A percentile compares a stretch with the other conserved stretches of the same genome.
phyloP scores from a whole-genome alignment of 2,113 vertebrate species.

The Coryphaenoides rupestris region DNA sequence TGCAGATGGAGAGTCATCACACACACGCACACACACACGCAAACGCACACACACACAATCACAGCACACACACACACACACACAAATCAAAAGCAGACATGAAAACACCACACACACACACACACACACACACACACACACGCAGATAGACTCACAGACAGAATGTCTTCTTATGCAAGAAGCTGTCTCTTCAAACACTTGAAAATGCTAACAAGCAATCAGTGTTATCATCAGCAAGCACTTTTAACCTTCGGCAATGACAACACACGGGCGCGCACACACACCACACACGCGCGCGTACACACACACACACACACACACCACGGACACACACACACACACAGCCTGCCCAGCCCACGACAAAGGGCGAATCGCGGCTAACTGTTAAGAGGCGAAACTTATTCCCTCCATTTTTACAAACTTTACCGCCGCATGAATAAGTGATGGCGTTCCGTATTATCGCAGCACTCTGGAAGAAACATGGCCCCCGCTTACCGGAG shows the following conservation, averaged over 20 bases:
- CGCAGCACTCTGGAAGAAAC: too few relatives aligned
- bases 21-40: conserved; percentile 22
- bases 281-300: conserved; percentile 1
- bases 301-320: background rate
- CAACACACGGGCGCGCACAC: conserved; percentile 3
- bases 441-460: too few relatives aligned
- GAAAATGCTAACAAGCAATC: conserved; percentile 49
- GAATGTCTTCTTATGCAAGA: conserved; percentile 27
- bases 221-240: conserved; percentile 34
- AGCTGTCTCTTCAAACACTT: conserved; percentile 18
- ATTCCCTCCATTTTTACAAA: too few relatives aligned
- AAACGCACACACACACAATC: too few relatives aligned
- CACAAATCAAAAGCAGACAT: too few relatives aligned
- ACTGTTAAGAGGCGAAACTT: too few relatives aligned
- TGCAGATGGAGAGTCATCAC: conserved; percentile 20
- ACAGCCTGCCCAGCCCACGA: background rate
- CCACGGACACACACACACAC: background rate
- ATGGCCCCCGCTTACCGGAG: too few relatives aligned
- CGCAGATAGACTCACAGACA: conserved; percentile 11
- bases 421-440: too few relatives aligned
- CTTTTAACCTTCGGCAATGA: conserved; percentile 10
- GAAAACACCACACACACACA: conserved; percentile 8
- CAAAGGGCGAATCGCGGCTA: too few relatives aligned
- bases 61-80: too few relatives aligned
- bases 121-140: conserved; percentile 22